These are phyloP conservation scores for Scaptodrosophila lebanonensis DNA, from an alignment of 1,140 invertebrate genomes.

Conservation along the genomic window DNA sequence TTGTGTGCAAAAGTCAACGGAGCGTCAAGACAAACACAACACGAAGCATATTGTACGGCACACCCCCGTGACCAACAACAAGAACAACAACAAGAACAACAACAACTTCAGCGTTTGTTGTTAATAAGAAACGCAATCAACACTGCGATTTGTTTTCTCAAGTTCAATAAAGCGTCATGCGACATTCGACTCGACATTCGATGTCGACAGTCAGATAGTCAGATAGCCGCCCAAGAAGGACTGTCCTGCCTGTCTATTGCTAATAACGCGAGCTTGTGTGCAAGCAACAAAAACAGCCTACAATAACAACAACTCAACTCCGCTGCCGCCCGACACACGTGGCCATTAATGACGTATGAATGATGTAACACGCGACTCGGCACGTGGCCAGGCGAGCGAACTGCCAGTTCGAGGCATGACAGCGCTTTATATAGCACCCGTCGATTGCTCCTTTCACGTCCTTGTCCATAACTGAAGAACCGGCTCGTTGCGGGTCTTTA, in stretches of 20 bases:
- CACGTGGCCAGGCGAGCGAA: conserved; percentile 61
- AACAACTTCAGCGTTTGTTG: conserved; percentile 24
- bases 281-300: conserved; percentile 58
- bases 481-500: conserved; percentile 50
- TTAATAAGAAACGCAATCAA: conserved; percentile 76
- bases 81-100: neutral
- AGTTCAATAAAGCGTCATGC: conserved; percentile 38
- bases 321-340: conserved; percentile 51
- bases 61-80: conserved; percentile 45
- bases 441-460: conserved; percentile 40
- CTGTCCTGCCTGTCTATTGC: conserved; percentile 29
- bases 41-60: conserved; percentile 58
- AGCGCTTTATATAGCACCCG: conserved; percentile 25
- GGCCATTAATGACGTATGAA: conserved; percentile 77
- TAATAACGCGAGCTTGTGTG: conserved; percentile 58
- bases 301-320: conserved; percentile 50
- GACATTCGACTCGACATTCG: neutral
- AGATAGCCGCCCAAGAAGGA: neutral
- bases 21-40: conserved; percentile 73
- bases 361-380: conserved; percentile 77
- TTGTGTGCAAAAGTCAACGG: conserved; percentile 61
- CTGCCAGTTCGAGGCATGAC: conserved; percentile 44
- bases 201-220: neutral
- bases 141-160: conserved; percentile 75
- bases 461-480: neutral